Percentiles rank a stretch among this genome's conserved stretches.
Evolutionary conservation across 1,140 invertebrate species (phyloP).

Genomic region (Spodoptera litura): DNA sequence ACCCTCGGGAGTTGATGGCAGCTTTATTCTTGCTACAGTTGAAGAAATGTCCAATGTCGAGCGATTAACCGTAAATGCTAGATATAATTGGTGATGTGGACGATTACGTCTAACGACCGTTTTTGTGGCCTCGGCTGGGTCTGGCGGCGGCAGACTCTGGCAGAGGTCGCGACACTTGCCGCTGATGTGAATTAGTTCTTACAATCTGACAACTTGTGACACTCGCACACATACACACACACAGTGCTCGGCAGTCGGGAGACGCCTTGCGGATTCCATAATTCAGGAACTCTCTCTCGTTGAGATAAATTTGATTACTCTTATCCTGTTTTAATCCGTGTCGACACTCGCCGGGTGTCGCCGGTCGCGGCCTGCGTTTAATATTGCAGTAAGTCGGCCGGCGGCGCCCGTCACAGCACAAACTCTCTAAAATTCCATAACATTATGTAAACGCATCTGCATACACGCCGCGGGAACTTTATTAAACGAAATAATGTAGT

Average conservation of each 20-base stretch:
- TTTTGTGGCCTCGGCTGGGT: background rate
- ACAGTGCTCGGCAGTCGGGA: background rate
- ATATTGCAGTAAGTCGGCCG: constrained; percentile 23
- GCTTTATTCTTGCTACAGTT: background rate
- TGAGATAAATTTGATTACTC: constrained; percentile 43
- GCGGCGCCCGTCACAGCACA: background rate
- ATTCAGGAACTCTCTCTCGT: constrained; percentile 43
- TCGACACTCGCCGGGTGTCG: constrained; percentile 11
- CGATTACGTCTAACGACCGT: background rate
- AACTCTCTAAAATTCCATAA: constrained; percentile 64
- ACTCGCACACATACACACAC: too few species aligned
- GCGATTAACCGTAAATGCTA: constrained; percentile 6
- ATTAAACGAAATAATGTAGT: constrained; percentile 75
- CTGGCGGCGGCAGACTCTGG: background rate
- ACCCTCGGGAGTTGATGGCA: background rate
- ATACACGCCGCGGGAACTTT: constrained; percentile 66
- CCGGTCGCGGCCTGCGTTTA: constrained; percentile 26
- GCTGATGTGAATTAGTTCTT: too few species aligned
- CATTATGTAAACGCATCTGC: constrained; percentile 66
- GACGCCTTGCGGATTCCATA: constrained; percentile 40
- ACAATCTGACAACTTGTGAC: too few species aligned
- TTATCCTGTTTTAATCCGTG: constrained; percentile 44
- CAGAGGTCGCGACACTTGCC: background rate
- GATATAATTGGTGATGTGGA: background rate
- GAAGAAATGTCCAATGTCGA: background rate